A percentile compares a stretch with the other conserved stretches of the same genome.
phyloP scores from a whole-genome alignment of 2,797 vertebrate species.

The Cheirogaleus major region DNA sequence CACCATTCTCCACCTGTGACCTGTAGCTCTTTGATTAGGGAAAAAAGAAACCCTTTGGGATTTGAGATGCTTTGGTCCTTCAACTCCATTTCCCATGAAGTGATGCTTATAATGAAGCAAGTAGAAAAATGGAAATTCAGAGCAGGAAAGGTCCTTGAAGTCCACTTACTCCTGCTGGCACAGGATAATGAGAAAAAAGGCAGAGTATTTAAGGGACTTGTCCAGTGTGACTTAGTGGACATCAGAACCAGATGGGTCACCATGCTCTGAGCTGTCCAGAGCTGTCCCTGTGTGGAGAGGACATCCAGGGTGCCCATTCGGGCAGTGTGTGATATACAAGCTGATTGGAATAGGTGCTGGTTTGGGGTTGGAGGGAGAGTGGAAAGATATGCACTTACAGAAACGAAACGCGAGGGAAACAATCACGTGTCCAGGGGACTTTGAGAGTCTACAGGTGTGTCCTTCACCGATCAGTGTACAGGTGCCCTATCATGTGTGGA shows the following conservation, averaged over 20 bases:
- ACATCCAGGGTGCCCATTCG: neutral
- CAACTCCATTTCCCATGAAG: neutral
- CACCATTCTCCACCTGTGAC: neutral
- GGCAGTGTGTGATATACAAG: fast-evolving
- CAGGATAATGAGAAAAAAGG: too few species aligned
- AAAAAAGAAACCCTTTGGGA: neutral
- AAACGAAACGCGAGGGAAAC: neutral
- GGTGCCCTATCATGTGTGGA: neutral
- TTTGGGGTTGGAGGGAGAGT: neutral
- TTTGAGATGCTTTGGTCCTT: neutral
- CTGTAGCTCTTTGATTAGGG: neutral
- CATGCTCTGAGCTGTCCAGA: neutral
- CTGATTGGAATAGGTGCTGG: neutral
- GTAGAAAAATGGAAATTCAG: neutral
- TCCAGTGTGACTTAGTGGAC: fast-evolving
- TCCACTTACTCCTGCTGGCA: neutral
- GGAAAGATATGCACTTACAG: neutral
- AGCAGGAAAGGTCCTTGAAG: neutral
- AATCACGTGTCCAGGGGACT: fast-evolving
- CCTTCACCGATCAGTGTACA: neutral
- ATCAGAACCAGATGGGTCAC: neutral
- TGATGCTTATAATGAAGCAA: neutral
- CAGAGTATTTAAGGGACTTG: too few species aligned
- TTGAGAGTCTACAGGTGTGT: too few species aligned
- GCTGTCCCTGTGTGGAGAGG: neutral